A percentile compares a stretch with the other conserved stretches of the same genome.
Conservation (phyloP, 2,888 invertebrate genomes). For the Ophion ellenae region DNA sequence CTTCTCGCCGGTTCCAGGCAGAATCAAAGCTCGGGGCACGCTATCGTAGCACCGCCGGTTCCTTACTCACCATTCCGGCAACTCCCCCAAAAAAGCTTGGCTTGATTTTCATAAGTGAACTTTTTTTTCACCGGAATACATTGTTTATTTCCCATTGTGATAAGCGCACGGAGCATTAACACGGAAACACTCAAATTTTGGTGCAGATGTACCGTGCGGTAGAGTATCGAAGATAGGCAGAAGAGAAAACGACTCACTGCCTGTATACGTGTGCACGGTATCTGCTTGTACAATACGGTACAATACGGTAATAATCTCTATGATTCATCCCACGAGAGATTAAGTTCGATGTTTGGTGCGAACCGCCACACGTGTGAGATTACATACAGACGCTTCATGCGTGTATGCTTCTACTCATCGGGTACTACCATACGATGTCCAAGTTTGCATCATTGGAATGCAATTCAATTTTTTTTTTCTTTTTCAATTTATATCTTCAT, state of each 20-base stretch:
- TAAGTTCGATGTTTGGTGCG: constrained; percentile 57
- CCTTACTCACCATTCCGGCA: background rate
- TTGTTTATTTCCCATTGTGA: background rate
- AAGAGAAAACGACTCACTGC: constrained; percentile 31
- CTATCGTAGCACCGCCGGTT: background rate
- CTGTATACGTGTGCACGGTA: constrained; percentile 44
- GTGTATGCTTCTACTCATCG: background rate
- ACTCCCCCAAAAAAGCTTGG: background rate
- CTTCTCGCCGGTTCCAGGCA: no score
- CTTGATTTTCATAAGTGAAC: no score
- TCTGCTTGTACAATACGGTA: constrained; percentile 60
- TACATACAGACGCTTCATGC: constrained; percentile 46
- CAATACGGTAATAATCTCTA: constrained; percentile 65
- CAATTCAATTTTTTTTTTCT: background rate
- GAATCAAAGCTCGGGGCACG: background rate
- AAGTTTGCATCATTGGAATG: background rate
- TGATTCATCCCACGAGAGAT: constrained; percentile 72
- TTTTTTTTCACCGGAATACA: background rate
- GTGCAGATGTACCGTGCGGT: constrained; percentile 1
- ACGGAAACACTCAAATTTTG: constrained; percentile 40
- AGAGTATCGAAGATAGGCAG: constrained; percentile 11
- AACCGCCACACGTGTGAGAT: constrained; percentile 33
- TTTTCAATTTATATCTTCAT: no score
- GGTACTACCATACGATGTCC: background rate
- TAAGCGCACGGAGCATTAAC: constrained; percentile 20